phyloP scores from a whole-genome alignment of 2,888 invertebrate species.

The Scelioninae gen. 1 region DNA sequence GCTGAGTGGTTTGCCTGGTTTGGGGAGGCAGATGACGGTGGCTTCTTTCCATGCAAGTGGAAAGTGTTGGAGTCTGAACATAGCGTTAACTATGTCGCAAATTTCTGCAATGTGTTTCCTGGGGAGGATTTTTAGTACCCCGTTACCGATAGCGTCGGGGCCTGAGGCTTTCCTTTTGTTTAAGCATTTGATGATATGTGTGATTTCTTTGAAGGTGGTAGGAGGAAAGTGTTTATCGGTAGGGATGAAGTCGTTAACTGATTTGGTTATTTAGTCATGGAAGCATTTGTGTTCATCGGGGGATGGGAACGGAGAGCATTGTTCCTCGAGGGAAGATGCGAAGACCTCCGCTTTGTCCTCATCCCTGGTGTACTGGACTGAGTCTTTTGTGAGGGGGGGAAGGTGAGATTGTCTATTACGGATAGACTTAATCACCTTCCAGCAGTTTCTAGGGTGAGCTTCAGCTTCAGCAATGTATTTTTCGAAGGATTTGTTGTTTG shows the following conservation, averaged over 20 bases:
- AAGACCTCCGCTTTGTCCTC: no score
- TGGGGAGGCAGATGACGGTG: not conserved
- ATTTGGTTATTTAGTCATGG: not conserved
- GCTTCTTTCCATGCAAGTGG: conserved; percentile 30
- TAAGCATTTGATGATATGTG: not conserved
- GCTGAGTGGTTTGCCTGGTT: not conserved
- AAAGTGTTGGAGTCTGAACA: conserved; percentile 10
- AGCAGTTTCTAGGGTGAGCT: not conserved
- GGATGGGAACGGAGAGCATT: no score
- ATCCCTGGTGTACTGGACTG: not conserved
- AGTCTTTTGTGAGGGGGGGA: not conserved
- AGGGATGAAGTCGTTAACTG: not conserved
- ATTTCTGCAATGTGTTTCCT: not conserved
- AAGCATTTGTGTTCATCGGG: not conserved
- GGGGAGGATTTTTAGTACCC: not conserved
- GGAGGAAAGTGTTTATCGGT: not conserved
- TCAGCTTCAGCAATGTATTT: not conserved
- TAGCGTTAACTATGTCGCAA: not conserved
- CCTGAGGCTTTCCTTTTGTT: not conserved
- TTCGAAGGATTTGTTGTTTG: not conserved
- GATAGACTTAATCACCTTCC: not conserved
- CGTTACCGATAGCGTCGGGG: not conserved
- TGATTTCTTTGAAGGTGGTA: not conserved
- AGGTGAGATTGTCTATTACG: not conserved
- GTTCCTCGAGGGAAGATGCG: no score